These are phyloP conservation scores for Celastrina argiolus DNA, from an alignment of 2,888 invertebrate genomes.

Conservation along the genomic window DNA sequence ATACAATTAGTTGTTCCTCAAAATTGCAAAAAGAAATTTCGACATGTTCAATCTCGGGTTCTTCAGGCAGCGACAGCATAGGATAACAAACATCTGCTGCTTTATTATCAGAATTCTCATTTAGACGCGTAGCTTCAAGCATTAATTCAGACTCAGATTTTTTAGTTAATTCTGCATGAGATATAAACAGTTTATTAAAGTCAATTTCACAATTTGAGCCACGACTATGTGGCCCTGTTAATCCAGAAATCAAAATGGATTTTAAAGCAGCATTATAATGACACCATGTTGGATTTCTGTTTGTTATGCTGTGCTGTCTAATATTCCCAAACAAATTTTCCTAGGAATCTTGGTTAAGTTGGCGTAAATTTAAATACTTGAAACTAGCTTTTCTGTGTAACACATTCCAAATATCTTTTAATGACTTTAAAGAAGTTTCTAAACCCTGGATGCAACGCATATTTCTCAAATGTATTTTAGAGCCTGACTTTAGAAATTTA, in stretches of 20 bases:
- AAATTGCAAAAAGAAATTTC: slow-evolving; percentile 22
- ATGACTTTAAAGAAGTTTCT: slow-evolving; percentile 20
- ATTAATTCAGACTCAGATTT: neutral
- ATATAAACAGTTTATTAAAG: slow-evolving; percentile 5
- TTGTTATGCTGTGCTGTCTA: slow-evolving; percentile 19
- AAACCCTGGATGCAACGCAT: slow-evolving; percentile 28
- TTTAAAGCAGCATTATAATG: slow-evolving; percentile 18
- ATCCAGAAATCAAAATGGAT: slow-evolving; percentile 3
- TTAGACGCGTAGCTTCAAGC: neutral
- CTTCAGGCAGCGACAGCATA: slow-evolving; percentile 15
- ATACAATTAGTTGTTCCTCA: slow-evolving; percentile 21
- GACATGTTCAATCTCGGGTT: slow-evolving; percentile 15
- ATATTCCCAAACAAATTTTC: slow-evolving; percentile 28
- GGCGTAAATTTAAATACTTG: slow-evolving; percentile 23
- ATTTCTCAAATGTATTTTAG: slow-evolving; percentile 15
- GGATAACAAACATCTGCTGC: slow-evolving; percentile 11
- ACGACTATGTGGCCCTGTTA: neutral
- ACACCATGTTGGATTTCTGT: slow-evolving; percentile 13
- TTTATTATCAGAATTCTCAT: neutral
- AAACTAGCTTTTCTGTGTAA: slow-evolving; percentile 26
- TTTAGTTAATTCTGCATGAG: neutral
- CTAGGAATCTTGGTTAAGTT: slow-evolving; percentile 29
- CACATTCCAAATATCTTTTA: slow-evolving; percentile 27
- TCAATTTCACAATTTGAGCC: slow-evolving; percentile 21
- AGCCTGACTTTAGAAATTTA: slow-evolving; percentile 25